A percentile compares a stretch with the other conserved stretches of the same genome.
Conservation (phyloP, 2,797 vertebrate genomes). For the Margarornis squamiger region DNA sequence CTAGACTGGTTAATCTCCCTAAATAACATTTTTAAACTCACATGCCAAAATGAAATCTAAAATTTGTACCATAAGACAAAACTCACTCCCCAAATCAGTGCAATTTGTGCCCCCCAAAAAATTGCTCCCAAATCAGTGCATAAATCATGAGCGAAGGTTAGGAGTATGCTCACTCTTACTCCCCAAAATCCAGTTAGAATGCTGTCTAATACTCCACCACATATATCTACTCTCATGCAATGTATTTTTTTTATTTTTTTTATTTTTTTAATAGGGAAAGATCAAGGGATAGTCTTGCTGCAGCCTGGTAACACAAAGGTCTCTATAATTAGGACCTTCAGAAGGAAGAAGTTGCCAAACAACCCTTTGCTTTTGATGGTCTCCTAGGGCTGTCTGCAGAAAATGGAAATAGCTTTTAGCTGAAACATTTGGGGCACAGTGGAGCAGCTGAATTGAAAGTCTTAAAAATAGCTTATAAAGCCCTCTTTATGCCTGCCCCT, state of each 20-base stretch:
- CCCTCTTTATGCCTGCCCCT: conserved; percentile 22
- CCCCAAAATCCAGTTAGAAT: neutral
- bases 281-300: neutral
- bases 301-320: neutral
- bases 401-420: conserved; percentile 58
- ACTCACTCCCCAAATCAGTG: neutral
- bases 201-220: neutral
- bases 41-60: neutral
- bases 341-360: conserved; percentile 13
- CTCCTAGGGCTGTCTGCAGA: conserved; percentile 12
- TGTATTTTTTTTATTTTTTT: neutral
- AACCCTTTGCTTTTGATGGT: neutral
- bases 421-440: conserved; percentile 13
- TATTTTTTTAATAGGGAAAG: neutral
- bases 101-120: neutral
- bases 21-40: neutral
- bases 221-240: neutral
- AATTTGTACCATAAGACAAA: neutral
- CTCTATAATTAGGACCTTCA: conserved; percentile 23
- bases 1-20: neutral
- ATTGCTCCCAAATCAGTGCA: neutral
- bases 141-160: neutral
- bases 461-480: conserved; percentile 54
- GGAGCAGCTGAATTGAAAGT: neutral
- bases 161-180: neutral